Evolutionary conservation across 2,888 invertebrate species (phyloP), one percentile per base, ranked within the genome.

Genomic region (Trichacis sp.): DNA sequence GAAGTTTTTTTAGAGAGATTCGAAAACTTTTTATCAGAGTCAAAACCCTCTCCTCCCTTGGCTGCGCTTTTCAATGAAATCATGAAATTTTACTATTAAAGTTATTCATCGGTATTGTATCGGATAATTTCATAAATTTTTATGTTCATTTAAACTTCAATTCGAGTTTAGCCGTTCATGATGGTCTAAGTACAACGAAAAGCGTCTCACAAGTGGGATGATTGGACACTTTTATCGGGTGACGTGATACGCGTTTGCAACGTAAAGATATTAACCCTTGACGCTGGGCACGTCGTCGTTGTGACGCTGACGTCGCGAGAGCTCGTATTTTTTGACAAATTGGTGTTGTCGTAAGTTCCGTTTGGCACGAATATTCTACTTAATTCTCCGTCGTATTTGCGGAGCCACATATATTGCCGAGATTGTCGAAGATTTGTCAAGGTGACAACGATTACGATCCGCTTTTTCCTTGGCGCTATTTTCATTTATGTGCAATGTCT

Each of bases 371-470:
- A 19, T 55, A 47, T 24, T 20, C 57, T 11, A 55, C 52, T 40
- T 49, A 45, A 68, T 66, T 66, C 52, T 42, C 33, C 33, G 43
- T 29, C 30, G 9, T 18, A 17, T 42, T 18, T 18, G 42, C 42
- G 17, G 12, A 15, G 42, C 48, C 53, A 24, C 29, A 49, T 19
- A 36, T 64, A 65, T 67, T 61, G 50, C 62, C 55, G 43, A 52
- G 61, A 69, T 67, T 49, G 68, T 64, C 55, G 45, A 43, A 53
- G 54, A 70, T 68, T 69, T 64, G 63, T 61, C 63, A 65, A 61
- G 50, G 33, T 24, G 51, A 59, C 48, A 58, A 29, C 42, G 14
- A 53, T 57, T 50, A 69, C 64, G 65, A 73, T 70, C 8, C 24
- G 24, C 24, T 24, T 24, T 24, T 24, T 24, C 57, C 40, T 62